Conservation (phyloP, 2,888 invertebrate species). For the Acronicta alni region DNA sequence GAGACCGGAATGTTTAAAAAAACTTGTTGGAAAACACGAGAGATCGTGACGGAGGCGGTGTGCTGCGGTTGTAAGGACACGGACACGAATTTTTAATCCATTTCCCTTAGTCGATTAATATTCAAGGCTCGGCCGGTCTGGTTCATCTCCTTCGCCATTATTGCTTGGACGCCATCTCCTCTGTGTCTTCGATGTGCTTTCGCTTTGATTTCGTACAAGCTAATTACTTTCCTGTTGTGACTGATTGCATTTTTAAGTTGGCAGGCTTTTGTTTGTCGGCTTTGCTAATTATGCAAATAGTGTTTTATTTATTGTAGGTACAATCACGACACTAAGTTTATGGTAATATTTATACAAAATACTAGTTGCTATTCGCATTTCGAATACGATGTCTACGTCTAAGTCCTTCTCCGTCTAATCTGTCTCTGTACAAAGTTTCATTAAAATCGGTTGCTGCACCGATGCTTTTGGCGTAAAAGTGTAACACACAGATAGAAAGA, state of each 20-base stretch:
- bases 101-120: slow-evolving; percentile 89
- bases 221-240: slow-evolving; percentile 83
- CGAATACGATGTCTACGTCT: too few species aligned
- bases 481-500: too few species aligned
- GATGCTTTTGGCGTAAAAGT: too few species aligned
- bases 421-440: too few species aligned
- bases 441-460: too few species aligned
- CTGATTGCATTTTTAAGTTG: slow-evolving; percentile 65
- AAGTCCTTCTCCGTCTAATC: too few species aligned
- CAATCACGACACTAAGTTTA: too few species aligned
- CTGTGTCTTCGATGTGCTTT: slow-evolving; percentile 65
- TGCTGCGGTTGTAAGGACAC: slow-evolving; percentile 78
- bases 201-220: slow-evolving; percentile 83
- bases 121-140: slow-evolving; percentile 88
- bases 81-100: slow-evolving; percentile 88
- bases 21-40: slow-evolving; percentile 87
- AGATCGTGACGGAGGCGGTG: slow-evolving; percentile 72
- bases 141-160: slow-evolving; percentile 88
- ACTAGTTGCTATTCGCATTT: too few species aligned
- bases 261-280: slow-evolving; percentile 42
- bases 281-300: slow-evolving; percentile 38
- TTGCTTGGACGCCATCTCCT: slow-evolving; percentile 80
- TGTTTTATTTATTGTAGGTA: background rate
- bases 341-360: too few species aligned
- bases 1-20: slow-evolving; percentile 83